Evolutionary conservation across 2,888 invertebrate species (phyloP).

Genomic region (Pterobdella sp.): DNA sequence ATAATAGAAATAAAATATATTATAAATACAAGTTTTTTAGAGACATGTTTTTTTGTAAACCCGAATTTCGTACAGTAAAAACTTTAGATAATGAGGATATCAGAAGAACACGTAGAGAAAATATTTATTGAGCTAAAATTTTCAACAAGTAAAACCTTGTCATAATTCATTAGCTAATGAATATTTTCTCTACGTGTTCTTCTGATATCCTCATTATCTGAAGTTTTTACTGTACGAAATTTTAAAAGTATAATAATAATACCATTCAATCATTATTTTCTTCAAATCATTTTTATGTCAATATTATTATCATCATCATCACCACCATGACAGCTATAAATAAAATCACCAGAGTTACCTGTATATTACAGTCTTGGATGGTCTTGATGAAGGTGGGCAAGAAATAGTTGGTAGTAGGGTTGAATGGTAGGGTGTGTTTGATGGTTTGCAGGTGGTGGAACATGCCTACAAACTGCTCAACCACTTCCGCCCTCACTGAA

Average conservation of each 20-base stretch:
- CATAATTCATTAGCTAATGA: no score
- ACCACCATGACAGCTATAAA: neutral
- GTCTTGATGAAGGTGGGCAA: constrained; percentile 61
- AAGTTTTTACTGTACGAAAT: neutral
- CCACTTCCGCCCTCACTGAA: constrained; percentile 58
- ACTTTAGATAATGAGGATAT: neutral
- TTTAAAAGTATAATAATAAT: neutral
- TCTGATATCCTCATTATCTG: no score
- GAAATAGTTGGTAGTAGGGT: constrained; percentile 57
- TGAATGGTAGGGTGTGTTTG: constrained; percentile 35
- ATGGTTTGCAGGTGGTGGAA: constrained; percentile 58
- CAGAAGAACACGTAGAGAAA: no score
- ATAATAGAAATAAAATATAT: neutral
- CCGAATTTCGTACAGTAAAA: neutral
- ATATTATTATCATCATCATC: no score
- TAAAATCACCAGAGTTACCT: constrained; percentile 50
- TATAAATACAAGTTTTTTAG: neutral
- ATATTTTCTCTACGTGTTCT: no score
- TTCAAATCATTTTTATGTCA: no score
- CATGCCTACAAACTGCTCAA: constrained; percentile 63
- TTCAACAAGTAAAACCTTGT: no score
- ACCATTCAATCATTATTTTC: neutral
- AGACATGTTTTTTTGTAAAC: neutral
- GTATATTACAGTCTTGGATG: constrained; percentile 59
- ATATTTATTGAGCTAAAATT: no score